These are phyloP conservation scores for Ursus arctos DNA, from an alignment of 2,113 vertebrate species.

Conservation along the genomic window DNA sequence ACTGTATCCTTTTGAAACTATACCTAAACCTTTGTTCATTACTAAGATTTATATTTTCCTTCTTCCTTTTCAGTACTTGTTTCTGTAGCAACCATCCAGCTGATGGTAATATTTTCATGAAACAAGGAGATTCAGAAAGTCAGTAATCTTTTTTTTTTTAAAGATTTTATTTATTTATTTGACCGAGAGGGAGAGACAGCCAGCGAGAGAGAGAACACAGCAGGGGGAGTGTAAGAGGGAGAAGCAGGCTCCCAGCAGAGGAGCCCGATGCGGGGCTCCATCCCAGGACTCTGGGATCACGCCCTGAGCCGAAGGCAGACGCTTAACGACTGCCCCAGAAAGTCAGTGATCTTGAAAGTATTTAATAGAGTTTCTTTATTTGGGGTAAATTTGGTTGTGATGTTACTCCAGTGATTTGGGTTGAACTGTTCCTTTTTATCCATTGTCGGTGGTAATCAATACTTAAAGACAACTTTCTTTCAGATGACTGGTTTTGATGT, in stretches of 20 bases:
- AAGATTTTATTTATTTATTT: no score
- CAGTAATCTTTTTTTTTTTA: not conserved
- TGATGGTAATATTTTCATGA: not conserved
- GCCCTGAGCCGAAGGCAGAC: no score
- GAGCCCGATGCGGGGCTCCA: no score
- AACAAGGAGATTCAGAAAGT: not conserved
- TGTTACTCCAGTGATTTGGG: not conserved
- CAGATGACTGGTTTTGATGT: not conserved
- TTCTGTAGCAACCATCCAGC: conserved; percentile 22
- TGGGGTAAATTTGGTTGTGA: not conserved
- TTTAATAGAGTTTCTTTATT: conserved; percentile 3
- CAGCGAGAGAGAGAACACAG: no score
- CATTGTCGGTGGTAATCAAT: not conserved
- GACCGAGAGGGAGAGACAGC: no score
- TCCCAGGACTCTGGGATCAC: no score
- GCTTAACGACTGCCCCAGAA: no score
- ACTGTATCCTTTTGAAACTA: conserved; percentile 49
- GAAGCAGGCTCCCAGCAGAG: no score
- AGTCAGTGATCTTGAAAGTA: not conserved
- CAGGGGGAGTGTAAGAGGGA: no score
- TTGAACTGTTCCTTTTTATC: not conserved
- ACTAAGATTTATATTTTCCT: conserved; percentile 49
- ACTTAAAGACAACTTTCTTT: not conserved
- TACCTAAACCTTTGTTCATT: conserved; percentile 24
- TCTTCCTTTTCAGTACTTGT: conserved; percentile 48